Conservation (phyloP, 2,888 invertebrate genomes). For the Volucella zonaria region DNA sequence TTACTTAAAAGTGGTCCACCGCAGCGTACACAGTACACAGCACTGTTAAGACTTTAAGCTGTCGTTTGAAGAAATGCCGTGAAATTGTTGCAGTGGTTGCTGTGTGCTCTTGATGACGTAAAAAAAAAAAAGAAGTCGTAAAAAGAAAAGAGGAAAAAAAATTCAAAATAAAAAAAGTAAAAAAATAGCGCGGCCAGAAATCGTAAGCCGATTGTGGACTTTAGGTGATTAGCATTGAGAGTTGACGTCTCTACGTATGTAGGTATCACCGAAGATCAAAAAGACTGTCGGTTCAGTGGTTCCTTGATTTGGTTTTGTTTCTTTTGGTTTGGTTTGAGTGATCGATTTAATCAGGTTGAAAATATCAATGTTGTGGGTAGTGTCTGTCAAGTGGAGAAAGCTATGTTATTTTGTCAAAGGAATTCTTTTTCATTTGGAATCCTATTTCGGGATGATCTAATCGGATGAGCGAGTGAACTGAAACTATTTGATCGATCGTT, state of each 20-base stretch:
- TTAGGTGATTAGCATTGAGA: constrained; percentile 66
- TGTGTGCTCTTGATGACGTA: constrained; percentile 59
- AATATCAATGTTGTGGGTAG: constrained; percentile 56
- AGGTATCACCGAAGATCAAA: constrained; percentile 27
- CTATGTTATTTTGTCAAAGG: constrained; percentile 52
- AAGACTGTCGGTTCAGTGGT: constrained; percentile 28
- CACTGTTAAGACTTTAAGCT: constrained; percentile 39
- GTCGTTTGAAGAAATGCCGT: constrained; percentile 68
- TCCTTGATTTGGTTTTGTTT: neutral
- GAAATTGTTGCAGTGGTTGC: constrained; percentile 63
- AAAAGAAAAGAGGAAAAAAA: constrained; percentile 10
- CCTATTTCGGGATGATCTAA: constrained; percentile 41
- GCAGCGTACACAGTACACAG: neutral
- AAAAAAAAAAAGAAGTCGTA: constrained; percentile 25
- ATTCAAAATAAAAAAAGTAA: constrained; percentile 12
- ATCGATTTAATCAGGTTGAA: constrained; percentile 68
- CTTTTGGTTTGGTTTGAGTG: constrained; percentile 36
- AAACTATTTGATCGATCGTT: constrained; percentile 46
- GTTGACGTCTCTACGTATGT: constrained; percentile 54
- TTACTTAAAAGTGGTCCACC: constrained; percentile 45
- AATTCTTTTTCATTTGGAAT: constrained; percentile 34
- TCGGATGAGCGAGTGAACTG: constrained; percentile 11
- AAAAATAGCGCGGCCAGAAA: constrained; percentile 47
- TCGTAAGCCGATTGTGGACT: constrained; percentile 71
- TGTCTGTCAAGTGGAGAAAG: constrained; percentile 65